Conservation (phyloP, 2,888 invertebrate species). For the Drosophila diplacantha region DNA sequence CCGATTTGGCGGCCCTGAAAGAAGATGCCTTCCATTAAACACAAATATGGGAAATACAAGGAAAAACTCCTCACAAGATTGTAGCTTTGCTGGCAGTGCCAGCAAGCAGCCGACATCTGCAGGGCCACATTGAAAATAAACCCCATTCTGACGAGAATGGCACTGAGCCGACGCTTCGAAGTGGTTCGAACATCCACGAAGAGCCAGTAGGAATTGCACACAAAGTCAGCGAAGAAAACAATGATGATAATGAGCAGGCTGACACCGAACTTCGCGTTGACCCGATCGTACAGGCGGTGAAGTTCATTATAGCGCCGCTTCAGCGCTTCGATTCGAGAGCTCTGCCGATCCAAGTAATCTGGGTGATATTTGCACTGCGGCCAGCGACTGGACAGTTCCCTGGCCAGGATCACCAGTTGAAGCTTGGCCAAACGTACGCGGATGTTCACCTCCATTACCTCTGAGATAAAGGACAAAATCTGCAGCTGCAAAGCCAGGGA, state of each 20-base stretch:
- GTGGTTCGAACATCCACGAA: conserved; percentile 35
- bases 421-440: conserved; percentile 9
- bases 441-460: conserved; percentile 45
- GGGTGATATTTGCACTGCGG: conserved; percentile 8
- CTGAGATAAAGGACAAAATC: conserved; percentile 44
- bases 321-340: conserved; percentile 43
- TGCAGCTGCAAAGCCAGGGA: conserved; percentile 45
- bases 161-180: background rate
- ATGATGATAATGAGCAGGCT: conserved; percentile 69
- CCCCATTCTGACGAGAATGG: conserved; percentile 40
- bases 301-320: conserved; percentile 69
- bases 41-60: background rate
- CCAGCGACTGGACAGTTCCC: conserved; percentile 11
- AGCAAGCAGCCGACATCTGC: conserved; percentile 61
- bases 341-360: conserved; percentile 12
- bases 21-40: background rate
- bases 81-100: conserved; percentile 70
- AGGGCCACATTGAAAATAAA: conserved; percentile 49
- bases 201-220: conserved; percentile 73
- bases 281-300: conserved; percentile 46
- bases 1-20: conserved; percentile 76
- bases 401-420: conserved; percentile 31
- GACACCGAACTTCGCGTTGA: conserved; percentile 70
- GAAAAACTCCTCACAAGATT: conserved; percentile 58
- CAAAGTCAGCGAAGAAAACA: conserved; percentile 69